Conservation (phyloP, 1,140 invertebrate genomes). For the Pseudoatta argentina region DNA sequence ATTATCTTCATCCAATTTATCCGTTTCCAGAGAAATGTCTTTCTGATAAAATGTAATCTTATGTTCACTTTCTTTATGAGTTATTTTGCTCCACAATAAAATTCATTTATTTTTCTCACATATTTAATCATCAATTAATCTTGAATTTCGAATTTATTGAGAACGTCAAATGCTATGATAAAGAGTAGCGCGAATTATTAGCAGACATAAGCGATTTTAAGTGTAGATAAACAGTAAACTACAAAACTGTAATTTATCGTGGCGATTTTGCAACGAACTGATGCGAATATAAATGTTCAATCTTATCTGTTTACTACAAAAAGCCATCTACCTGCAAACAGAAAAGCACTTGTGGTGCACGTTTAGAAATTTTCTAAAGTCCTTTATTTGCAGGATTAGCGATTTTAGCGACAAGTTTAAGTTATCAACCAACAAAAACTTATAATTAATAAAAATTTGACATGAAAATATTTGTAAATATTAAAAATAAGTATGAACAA, state of each 20-base stretch:
- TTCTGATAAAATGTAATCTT: neutral
- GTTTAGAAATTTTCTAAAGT: neutral
- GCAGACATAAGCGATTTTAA: neutral
- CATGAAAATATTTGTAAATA: neutral
- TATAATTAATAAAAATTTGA: neutral
- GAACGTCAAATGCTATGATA: neutral
- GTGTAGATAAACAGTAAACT: neutral
- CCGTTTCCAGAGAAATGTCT: neutral
- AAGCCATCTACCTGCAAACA: neutral
- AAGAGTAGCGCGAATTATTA: neutral
- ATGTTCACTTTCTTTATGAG: neutral
- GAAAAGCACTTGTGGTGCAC: neutral
- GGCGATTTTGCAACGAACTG: neutral
- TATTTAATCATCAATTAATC: constrained; percentile 18
- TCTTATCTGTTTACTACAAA: constrained; percentile 1
- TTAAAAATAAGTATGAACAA: neutral
- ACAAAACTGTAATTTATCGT: neutral
- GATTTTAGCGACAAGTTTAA: neutral
- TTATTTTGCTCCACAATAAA: neutral
- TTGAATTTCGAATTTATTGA: neutral
- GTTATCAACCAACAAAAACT: too few relatives aligned
- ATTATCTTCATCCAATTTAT: neutral
- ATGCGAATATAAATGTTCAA: neutral
- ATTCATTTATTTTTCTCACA: neutral
- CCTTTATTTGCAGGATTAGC: neutral